phyloP scores from a whole-genome alignment of 2,113 vertebrate species.

The Tychaedon coryphoeus region DNA sequence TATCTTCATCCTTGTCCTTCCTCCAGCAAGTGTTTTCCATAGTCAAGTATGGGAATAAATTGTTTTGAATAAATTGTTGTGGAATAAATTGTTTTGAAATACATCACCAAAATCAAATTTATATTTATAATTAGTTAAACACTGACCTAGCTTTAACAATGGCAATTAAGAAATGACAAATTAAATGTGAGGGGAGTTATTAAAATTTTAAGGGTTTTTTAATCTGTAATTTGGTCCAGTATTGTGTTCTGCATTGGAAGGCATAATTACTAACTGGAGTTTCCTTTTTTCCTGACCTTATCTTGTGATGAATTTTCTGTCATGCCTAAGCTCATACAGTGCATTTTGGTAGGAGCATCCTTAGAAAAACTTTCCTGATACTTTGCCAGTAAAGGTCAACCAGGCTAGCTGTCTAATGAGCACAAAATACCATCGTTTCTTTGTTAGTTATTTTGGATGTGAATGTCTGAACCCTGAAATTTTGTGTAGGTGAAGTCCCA shows the following conservation, averaged over 20 bases:
- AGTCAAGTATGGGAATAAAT: background rate
- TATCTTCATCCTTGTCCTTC: background rate
- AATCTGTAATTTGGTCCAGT: background rate
- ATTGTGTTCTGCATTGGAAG: background rate
- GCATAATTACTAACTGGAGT: background rate
- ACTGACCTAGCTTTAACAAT: background rate
- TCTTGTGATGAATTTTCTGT: background rate
- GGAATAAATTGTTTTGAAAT: background rate
- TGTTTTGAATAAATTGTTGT: background rate
- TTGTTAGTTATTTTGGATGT: background rate
- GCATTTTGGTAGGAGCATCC: background rate
- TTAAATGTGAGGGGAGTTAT: background rate
- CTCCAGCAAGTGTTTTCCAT: background rate
- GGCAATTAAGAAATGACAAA: background rate
- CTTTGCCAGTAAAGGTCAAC: background rate
- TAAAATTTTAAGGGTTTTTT: fast-evolving
- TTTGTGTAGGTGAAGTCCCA: conserved; percentile 87
- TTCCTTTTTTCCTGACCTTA: background rate
- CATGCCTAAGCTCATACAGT: background rate
- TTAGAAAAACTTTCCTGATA: background rate
- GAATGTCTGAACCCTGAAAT: background rate
- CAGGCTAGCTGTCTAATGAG: background rate
- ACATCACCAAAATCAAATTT: background rate
- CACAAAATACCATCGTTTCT: background rate
- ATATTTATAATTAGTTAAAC: background rate